A percentile compares a stretch with the other conserved stretches of the same genome.
These are phyloP conservation scores for Leucozona laternaria DNA, from an alignment of 2,888 invertebrate genomes.

Conservation along the genomic window DNA sequence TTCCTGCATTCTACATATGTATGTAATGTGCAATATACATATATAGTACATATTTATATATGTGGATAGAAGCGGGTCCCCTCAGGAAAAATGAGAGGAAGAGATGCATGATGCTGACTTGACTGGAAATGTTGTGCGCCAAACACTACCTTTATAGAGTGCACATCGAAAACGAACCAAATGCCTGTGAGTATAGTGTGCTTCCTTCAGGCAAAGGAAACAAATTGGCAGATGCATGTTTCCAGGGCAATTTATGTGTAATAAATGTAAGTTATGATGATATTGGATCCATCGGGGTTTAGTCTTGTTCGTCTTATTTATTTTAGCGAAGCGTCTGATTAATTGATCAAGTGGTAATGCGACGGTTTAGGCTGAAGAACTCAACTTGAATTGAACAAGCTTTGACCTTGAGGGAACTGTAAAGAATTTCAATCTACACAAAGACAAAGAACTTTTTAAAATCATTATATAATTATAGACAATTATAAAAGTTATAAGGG, in stretches of 20 bases:
- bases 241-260: slow-evolving; percentile 57
- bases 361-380: too few relatives aligned
- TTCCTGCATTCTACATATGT: background rate
- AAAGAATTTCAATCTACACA: background rate
- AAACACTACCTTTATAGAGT: background rate
- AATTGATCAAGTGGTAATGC: slow-evolving; percentile 39
- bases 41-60: background rate
- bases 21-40: too few relatives aligned
- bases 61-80: background rate
- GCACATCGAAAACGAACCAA: slow-evolving; percentile 7
- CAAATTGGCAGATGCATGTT: slow-evolving; percentile 59
- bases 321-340: slow-evolving; percentile 37
- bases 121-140: slow-evolving; percentile 4
- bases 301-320: slow-evolving; percentile 48
- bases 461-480: too few relatives aligned
- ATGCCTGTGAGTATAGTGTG: background rate
- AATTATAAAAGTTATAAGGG: too few relatives aligned
- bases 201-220: slow-evolving; percentile 17
- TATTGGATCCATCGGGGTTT: slow-evolving; percentile 55
- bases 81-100: background rate
- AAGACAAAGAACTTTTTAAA: too few relatives aligned
- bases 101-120: slow-evolving; percentile 15
- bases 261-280: slow-evolving; percentile 66
- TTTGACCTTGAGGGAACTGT: slow-evolving; percentile 8
- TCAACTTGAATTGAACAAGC: background rate